Conservation (phyloP, 1,140 invertebrate species). For the Colletes gigas region DNA sequence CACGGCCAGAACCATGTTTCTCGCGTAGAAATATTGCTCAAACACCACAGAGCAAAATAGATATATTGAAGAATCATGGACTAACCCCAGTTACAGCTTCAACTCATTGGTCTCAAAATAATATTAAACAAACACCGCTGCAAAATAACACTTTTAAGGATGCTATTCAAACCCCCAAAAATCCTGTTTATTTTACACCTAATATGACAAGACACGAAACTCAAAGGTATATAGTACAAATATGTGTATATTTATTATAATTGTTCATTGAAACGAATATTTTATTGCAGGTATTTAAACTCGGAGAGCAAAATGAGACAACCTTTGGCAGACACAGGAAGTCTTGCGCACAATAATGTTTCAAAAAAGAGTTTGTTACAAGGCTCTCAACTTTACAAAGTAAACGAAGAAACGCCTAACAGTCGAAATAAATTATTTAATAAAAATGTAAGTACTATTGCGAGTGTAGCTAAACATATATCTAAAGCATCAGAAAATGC, state of each 20-base stretch:
- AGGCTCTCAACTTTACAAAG: slow-evolving; percentile 17
- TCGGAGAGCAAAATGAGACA: slow-evolving; percentile 63
- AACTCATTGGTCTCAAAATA: slow-evolving; percentile 63
- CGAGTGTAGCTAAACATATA: background rate
- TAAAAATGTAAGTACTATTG: background rate
- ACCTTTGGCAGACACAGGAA: slow-evolving; percentile 69
- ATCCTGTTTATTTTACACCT: slow-evolving; percentile 54
- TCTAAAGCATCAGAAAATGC: slow-evolving; percentile 2
- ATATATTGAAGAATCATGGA: slow-evolving; percentile 47
- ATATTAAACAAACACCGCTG: slow-evolving; percentile 65
- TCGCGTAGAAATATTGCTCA: slow-evolving; percentile 74
- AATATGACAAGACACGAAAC: slow-evolving; percentile 56
- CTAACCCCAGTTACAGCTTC: slow-evolving; percentile 72
- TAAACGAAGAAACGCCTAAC: slow-evolving; percentile 11
- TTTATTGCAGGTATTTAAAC: slow-evolving; percentile 59
- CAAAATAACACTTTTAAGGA: slow-evolving; percentile 55
- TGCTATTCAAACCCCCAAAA: slow-evolving; percentile 55
- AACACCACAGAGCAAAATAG: slow-evolving; percentile 70
- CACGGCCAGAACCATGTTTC: slow-evolving; percentile 66
- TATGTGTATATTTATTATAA: background rate
- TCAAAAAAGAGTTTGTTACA: slow-evolving; percentile 1
- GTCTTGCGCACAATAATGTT: slow-evolving; percentile 11
- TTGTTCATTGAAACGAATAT: background rate
- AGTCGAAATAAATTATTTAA: background rate
- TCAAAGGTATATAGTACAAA: slow-evolving; percentile 59